Conservation (phyloP, 2,113 vertebrate genomes). For the Mystacornis crossleyi region DNA sequence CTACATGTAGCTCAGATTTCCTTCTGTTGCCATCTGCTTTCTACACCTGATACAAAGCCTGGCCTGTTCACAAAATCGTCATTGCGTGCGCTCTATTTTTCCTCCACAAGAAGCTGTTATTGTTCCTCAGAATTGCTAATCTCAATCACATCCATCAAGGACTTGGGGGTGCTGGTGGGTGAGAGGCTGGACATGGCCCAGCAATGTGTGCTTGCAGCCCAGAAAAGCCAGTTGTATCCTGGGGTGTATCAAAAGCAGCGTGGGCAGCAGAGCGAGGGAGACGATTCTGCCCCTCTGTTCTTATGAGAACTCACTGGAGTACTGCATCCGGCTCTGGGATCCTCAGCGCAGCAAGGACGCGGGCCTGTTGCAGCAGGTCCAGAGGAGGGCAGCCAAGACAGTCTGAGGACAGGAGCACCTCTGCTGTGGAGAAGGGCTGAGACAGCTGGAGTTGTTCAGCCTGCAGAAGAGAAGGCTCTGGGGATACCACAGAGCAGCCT, state of each 20-base stretch:
- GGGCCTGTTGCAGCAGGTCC: not conserved
- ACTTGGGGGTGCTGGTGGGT: not conserved
- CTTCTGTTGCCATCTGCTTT: slow-evolving; percentile 9
- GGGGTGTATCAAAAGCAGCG: not conserved
- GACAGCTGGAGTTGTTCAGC: not conserved
- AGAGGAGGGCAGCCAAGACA: not conserved
- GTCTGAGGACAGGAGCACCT: not conserved
- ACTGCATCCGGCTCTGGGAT: not conserved
- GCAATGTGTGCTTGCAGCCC: not conserved
- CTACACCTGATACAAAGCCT: slow-evolving; percentile 1
- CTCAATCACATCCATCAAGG: not conserved
- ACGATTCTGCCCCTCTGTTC: not conserved
- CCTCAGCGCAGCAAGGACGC: rapidly evolving
- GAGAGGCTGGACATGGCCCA: not conserved
- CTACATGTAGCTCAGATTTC: not conserved
- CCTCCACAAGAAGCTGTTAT: not conserved
- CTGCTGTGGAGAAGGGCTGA: not conserved
- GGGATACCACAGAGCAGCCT: not conserved
- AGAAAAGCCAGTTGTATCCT: not conserved
- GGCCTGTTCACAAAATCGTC: not conserved
- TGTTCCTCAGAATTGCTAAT: not conserved
- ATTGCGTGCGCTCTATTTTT: not conserved
- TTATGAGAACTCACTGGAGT: not conserved
- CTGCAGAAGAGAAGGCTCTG: not conserved
- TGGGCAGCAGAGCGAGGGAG: not conserved